These are phyloP conservation scores for Hymenochirus boettgeri DNA, from an alignment of 2,113 vertebrate genomes.

Conservation along the genomic window DNA sequence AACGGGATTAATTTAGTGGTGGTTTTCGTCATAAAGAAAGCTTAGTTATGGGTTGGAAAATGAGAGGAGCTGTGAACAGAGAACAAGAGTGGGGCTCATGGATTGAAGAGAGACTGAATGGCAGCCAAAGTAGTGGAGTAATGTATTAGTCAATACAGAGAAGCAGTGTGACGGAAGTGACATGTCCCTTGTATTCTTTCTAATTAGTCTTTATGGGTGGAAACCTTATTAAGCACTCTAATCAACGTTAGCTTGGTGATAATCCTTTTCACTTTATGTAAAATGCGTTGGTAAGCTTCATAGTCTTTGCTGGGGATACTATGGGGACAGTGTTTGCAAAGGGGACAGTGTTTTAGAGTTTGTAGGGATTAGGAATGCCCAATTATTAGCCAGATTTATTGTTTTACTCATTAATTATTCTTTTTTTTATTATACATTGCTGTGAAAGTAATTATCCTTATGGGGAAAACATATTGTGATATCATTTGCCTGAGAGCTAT, in stretches of 20 bases:
- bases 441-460: not conserved
- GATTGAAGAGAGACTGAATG: slow-evolving; percentile 60
- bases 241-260: slow-evolving; percentile 1
- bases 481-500: slow-evolving; percentile 5
- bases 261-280: not conserved
- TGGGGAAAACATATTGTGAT: slow-evolving; percentile 18
- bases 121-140: slow-evolving; percentile 58
- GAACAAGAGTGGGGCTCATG: slow-evolving; percentile 57
- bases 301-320: not conserved
- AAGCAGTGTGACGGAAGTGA: slow-evolving; percentile 45
- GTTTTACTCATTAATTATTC: not conserved
- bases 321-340: too few species aligned
- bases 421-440: slow-evolving; percentile 3
- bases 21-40: slow-evolving; percentile 40
- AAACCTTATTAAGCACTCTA: not conserved
- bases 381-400: too few species aligned
- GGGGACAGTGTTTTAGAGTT: too few species aligned
- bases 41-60: slow-evolving; percentile 48
- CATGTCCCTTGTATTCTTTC: slow-evolving; percentile 43
- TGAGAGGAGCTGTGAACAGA: slow-evolving; percentile 49
- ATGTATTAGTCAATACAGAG: slow-evolving; percentile 45
- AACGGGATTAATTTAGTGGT: slow-evolving; percentile 52
- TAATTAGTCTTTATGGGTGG: slow-evolving; percentile 43
- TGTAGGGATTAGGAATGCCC: too few species aligned
- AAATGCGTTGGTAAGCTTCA: not conserved